Conservation (phyloP, 2,113 vertebrate species). For the Origma solitaria region DNA sequence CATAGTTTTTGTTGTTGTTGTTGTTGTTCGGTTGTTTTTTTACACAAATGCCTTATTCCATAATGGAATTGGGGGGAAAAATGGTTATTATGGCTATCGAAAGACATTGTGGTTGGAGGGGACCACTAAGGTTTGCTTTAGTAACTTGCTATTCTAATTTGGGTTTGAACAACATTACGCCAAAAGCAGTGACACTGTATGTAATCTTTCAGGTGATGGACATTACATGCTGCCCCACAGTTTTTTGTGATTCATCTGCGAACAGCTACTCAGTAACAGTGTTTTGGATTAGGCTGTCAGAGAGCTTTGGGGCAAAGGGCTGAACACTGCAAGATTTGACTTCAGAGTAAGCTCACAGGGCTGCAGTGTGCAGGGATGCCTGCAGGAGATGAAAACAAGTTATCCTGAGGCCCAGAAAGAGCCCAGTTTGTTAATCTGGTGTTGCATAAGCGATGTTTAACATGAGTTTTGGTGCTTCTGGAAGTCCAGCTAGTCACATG, state of each 20-base stretch:
- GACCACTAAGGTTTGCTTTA: neutral
- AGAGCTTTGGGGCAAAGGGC: neutral
- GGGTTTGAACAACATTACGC: rapidly evolving
- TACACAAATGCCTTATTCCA: neutral
- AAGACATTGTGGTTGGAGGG: neutral
- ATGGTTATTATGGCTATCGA: neutral
- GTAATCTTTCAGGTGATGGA: neutral
- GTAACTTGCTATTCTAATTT: neutral
- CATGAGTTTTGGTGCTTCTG: neutral
- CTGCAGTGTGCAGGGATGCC: neutral
- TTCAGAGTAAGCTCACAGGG: neutral
- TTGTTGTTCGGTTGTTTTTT: neutral
- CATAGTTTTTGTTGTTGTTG: no score
- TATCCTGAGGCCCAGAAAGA: neutral
- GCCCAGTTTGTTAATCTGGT: neutral
- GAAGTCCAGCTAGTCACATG: neutral
- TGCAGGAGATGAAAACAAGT: neutral
- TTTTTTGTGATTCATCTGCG: neutral
- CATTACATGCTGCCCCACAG: neutral
- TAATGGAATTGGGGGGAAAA: no score
- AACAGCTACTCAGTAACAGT: neutral
- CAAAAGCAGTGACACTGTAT: neutral
- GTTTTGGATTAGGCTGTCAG: neutral
- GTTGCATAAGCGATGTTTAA: neutral
- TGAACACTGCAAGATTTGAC: neutral